Base-by-base conservation (phyloP, 1,140 invertebrate genomes). In the Hirudo medicinalis region DNA sequence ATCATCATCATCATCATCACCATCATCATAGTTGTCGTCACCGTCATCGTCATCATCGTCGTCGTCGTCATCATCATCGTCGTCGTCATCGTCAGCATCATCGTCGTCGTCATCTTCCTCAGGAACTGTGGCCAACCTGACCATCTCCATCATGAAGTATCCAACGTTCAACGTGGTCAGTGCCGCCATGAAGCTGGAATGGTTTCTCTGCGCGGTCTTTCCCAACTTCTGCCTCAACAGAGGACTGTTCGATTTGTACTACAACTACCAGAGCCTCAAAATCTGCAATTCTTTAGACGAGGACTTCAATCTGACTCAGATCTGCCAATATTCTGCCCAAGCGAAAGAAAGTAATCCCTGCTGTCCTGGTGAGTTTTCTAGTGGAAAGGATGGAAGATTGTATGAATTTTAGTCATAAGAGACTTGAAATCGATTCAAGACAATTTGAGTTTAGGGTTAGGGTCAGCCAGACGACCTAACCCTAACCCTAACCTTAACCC, bases 201-300 rank as follows among this genome's bases (percentile, higher is more conserved):
- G 80, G 80, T 77, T 78, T 29, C 80, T 81, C 74, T 60, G 82
- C 85, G 72, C 75, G 57, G 66, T 80, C 6, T 73, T 79, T n/a
- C 80, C 80, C n/a, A 78, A 81, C 71, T 81, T 75, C 74, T 79
- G 78, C 36, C 76, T 81, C 0, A 77, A 76, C 32, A 77, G 79
- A 74, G 77, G 78, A 15, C 60, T 79, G 11, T 71, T 72, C 22
- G 76, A 79, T 60, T 77, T 77, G 40, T 84, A 84, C 74, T 76
- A 76, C 22, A 85, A 85, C 72, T 78, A 78, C 40, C 72, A 73
- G 72, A 36, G 40, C 20, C 36, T 55, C 11, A 29, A 68, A n/a
- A 57, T 73, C 49, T 73, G 72, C 67, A 66, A 68, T 29, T 49
- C 60, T 17, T n/a, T 54, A n/a, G 27, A n/a, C 25, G 66, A 27